Conservation (phyloP, 2,113 vertebrate species). For the Bufo bufo region DNA sequence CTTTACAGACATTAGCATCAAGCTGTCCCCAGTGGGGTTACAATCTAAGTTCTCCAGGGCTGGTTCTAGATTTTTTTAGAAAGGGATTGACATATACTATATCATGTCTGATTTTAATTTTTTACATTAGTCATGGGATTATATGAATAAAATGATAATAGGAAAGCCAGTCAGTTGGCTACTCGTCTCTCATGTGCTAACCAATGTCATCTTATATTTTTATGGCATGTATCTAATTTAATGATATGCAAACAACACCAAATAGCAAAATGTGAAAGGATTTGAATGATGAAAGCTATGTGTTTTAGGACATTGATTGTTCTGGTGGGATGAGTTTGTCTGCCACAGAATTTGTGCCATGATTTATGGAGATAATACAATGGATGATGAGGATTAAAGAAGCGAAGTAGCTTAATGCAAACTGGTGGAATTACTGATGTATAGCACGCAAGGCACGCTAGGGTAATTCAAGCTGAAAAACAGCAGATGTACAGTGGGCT, state of each 20-base stretch:
- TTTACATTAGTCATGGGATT: no score
- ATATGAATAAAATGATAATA: no score
- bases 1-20: no score
- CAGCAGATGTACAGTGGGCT: slow-evolving; percentile 14
- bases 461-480: slow-evolving; percentile 1
- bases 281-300: neutral
- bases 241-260: neutral
- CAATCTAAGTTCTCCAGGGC: no score
- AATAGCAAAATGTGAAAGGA: neutral
- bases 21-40: no score
- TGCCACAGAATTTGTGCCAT: neutral
- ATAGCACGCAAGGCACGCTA: neutral
- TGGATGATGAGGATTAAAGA: neutral
- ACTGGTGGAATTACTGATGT: slow-evolving; percentile 4
- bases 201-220: no score
- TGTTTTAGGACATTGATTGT: neutral
- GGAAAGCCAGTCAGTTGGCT: no score
- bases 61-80: no score
- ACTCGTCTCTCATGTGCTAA: no score
- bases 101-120: no score
- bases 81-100: no score
- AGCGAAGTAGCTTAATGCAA: neutral
- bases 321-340: neutral
- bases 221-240: neutral
- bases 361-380: slow-evolving; percentile 10